Base-by-base conservation (phyloP, 2,113 vertebrate genomes). In the Calonectris borealis region DNA sequence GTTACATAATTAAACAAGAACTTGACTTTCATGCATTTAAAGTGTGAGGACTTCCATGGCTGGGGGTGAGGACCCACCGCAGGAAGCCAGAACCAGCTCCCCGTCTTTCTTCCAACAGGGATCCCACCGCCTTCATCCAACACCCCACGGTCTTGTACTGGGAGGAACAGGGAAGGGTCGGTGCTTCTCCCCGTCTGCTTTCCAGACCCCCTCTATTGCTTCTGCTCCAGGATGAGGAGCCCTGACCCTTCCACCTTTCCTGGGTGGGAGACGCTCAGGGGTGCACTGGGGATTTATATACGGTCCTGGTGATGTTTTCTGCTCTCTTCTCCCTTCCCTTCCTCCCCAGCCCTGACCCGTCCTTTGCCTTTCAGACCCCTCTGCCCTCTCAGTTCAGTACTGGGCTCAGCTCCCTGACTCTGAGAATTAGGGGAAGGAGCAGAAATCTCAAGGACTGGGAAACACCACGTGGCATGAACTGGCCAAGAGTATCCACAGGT, bases 111-210 rank as follows among this genome's bases (percentile, higher is more conserved):
- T 32, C 27, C 46, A 60, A n/a, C 8, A 29, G 52, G 42, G n/a
- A 22, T 40, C 29, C 34, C 61, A 38, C 14, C 3, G 7, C n/a
- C 60, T 61, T 38, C 16, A 61, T 38, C 60, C 60, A 55, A 3
- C 26, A 55, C 12, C 52, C 15, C 10, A 6, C 6, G 2, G 10
- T 38, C 62, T 62, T 36, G 15, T 44, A 62, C 48, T 64, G n/a
- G 31, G n/a, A 27, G 32, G 9, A 17, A 34, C 0, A 2, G 29
- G 29, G 24, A 49, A 49, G 40, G 31, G 40, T 27, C 0, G 0
- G n/a, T 36, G 19, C 16, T 15, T 66, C 29, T 80, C 16, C 17
- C 44, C 11, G 19, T 42, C 31, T 34, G 19, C 52, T 66, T 66
- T 46, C 48, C 38, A 60, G 60, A 49, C 9, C 15, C 34, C 13